These are phyloP conservation scores for Junonia oenone DNA, from an alignment of 2,888 invertebrate species.

Conservation along the genomic window DNA sequence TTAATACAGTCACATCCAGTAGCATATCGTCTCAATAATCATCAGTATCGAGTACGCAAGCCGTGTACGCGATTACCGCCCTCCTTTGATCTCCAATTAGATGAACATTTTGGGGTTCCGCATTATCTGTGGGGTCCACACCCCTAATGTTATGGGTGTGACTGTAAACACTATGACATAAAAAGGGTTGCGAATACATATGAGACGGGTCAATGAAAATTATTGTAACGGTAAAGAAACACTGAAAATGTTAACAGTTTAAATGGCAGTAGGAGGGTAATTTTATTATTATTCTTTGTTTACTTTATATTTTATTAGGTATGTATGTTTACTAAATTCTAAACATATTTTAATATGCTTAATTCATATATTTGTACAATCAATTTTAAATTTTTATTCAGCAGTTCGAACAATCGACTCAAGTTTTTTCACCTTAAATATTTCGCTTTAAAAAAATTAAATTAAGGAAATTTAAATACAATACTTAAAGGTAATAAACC, in stretches of 20 bases:
- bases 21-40: slow-evolving; percentile 24
- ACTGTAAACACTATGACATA: slow-evolving; percentile 1
- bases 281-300: background rate
- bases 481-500: too few relatives aligned
- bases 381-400: too few relatives aligned
- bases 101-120: slow-evolving; percentile 75
- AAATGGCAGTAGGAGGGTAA: too few relatives aligned
- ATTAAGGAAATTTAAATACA: too few relatives aligned
- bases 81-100: slow-evolving; percentile 78
- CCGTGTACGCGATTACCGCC: slow-evolving; percentile 67
- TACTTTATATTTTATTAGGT: too few relatives aligned
- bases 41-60: slow-evolving; percentile 44
- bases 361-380: too few relatives aligned
- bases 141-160: slow-evolving; percentile 26
- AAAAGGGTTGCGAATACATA: slow-evolving; percentile 3
- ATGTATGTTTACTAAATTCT: too few relatives aligned
- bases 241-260: too few relatives aligned
- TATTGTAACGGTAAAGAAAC: background rate
- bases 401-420: too few relatives aligned
- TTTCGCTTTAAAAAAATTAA: too few relatives aligned
- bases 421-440: too few relatives aligned
- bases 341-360: too few relatives aligned
- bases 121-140: slow-evolving; percentile 50
- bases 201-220: background rate
- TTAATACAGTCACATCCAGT: slow-evolving; percentile 41